Evolutionary conservation across 2,113 vertebrate species (phyloP), one percentile per base, ranked within the genome.

Genomic region (Callaeas wilsoni): DNA sequence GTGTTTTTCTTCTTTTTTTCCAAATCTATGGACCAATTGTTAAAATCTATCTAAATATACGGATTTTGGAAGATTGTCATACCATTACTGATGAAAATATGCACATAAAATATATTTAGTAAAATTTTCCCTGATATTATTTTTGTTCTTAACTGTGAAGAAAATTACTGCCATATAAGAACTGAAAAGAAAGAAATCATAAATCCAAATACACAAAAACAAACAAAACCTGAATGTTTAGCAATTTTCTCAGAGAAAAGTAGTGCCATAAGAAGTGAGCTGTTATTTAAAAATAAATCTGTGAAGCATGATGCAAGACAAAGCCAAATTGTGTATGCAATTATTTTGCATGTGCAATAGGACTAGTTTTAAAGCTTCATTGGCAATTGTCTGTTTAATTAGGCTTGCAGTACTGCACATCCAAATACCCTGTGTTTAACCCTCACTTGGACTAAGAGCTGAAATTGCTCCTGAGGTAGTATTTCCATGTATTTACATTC

Each of bases 371-470:
- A 89, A 93, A 93, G 41, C 52, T 93, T 90, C 57, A 47, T 42
- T 84, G 84, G 60, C 46, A 94, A 88, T 92, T 65, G 39, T 67
- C 50, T 89, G 84, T 87, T 96, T 84, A 94, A 91, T 94, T 91
- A 91, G 15, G 52, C 78, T 93, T 84, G 70, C 53, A 82, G 49
- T 29, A 46, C 46, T 69, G 49, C 80, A 65, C 22, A 79, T 27
- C 6, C 41, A 94, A 86, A 93, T 94, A 71, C n/a, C 20, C 49
- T 62, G n/a, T 73, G 65, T 80, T 75, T 94, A 95, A 94, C 86
- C 35, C n/a, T 90, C 57, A 75, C 46, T 92, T 71, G 25, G 35
- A 78, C 47, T 87, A 94, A 84, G 77, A 84, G 69, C 7, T 77
- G 35, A 82, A 93, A 96, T 87, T 92, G 37, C 33, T 96, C 68